Conservation (phyloP, 2,888 invertebrate species). For the Sinelater perroti region DNA sequence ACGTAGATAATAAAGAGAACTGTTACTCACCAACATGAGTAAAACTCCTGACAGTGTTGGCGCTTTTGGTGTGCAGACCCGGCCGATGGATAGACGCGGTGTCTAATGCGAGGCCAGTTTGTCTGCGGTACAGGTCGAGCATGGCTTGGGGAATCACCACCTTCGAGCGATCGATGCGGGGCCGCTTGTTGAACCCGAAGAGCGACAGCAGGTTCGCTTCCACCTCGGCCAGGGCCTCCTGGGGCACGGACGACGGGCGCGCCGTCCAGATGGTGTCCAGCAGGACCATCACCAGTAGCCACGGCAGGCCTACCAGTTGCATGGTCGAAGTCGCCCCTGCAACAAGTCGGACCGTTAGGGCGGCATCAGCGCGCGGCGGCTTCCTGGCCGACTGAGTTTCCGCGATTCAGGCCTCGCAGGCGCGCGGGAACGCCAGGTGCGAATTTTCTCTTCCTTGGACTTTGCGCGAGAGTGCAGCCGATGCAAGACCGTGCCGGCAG, state of each 20-base stretch:
- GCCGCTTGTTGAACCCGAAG: slow-evolving; percentile 68
- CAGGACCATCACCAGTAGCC: slow-evolving; percentile 51
- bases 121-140: slow-evolving; percentile 78
- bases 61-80: slow-evolving; percentile 75
- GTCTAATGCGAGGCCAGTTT: slow-evolving; percentile 70
- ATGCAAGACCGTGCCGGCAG: slow-evolving; percentile 14
- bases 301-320: slow-evolving; percentile 55
- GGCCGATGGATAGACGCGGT: slow-evolving; percentile 73
- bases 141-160: slow-evolving; percentile 80
- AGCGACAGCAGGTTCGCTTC: slow-evolving; percentile 70
- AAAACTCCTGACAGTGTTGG: slow-evolving; percentile 87
- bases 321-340: slow-evolving; percentile 58
- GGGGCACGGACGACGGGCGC: slow-evolving; percentile 51
- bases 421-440: background rate
- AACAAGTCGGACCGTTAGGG: too few species aligned
- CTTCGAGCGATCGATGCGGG: slow-evolving; percentile 61
- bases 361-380: too few species aligned
- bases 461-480: slow-evolving; percentile 15
- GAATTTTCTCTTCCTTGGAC: slow-evolving; percentile 27
- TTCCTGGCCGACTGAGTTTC: too few species aligned
- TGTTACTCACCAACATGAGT: slow-evolving; percentile 80
- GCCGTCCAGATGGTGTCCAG: slow-evolving; percentile 43
- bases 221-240: slow-evolving; percentile 56
- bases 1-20: too few species aligned
- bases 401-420: too few species aligned